These are phyloP conservation scores for Anolis sagrei DNA, from an alignment of 2,113 vertebrate species.

Conservation along the genomic window DNA sequence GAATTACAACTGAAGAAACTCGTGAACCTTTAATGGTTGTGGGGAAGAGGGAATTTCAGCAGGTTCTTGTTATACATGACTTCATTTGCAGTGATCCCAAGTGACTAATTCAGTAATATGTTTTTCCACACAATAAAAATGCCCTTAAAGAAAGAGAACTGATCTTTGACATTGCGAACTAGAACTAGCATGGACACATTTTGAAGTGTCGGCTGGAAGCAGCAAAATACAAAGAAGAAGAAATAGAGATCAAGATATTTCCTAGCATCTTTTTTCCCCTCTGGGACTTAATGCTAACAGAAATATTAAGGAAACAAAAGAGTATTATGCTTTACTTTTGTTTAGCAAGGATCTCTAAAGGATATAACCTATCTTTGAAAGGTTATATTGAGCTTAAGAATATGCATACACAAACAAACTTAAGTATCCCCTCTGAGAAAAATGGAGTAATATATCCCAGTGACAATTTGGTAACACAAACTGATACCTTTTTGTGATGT, in stretches of 20 bases:
- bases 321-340: not conserved
- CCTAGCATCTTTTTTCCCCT: not conserved
- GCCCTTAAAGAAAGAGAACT: not conserved
- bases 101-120: not conserved
- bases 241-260: not conserved
- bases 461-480: constrained; percentile 11
- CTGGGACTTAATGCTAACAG: not conserved
- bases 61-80: too few relatives aligned
- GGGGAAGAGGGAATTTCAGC: too few relatives aligned
- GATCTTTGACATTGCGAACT: not conserved
- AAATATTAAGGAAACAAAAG: not conserved
- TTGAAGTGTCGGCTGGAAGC: not conserved
- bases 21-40: too few relatives aligned
- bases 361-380: not conserved
- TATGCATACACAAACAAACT: not conserved
- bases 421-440: not conserved
- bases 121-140: not conserved
- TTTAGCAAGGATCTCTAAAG: not conserved
- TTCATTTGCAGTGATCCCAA: not conserved
- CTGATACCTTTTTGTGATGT: constrained; percentile 7
- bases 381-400: not conserved
- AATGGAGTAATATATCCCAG: not conserved
- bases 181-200: not conserved
- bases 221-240: not conserved
- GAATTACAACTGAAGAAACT: too few relatives aligned